These are phyloP conservation scores for Tapirus indicus DNA, from an alignment of 2,797 vertebrate genomes.

Conservation along the genomic window DNA sequence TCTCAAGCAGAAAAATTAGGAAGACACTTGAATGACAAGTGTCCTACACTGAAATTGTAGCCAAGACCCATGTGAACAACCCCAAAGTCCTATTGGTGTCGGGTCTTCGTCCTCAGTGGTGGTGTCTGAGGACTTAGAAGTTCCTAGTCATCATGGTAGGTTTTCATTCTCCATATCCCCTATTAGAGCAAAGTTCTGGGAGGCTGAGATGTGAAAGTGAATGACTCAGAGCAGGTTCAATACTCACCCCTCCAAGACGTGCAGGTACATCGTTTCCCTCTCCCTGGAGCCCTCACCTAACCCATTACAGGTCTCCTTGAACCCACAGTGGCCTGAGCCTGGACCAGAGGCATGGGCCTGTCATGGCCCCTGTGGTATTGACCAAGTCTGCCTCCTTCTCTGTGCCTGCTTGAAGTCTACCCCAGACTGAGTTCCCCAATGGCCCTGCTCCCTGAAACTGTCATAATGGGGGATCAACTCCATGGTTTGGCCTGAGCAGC, in stretches of 20 bases:
- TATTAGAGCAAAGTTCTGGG: not conserved
- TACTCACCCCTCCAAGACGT: not conserved
- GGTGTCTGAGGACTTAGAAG: not conserved
- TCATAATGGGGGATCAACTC: not conserved
- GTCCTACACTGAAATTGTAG: not conserved
- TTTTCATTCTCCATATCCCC: not conserved
- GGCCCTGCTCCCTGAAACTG: not conserved
- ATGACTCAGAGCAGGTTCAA: not conserved
- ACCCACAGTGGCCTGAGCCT: not conserved
- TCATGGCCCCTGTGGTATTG: not conserved
- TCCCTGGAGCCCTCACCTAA: not conserved
- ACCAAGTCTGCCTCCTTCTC: not conserved
- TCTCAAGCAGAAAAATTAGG: not conserved
- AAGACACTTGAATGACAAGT: not conserved
- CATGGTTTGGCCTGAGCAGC: not conserved
- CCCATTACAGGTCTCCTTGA: not conserved
- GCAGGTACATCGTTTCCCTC: not conserved
- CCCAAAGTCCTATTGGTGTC: not conserved
- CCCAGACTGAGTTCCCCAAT: not conserved
- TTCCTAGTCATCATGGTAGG: not conserved
- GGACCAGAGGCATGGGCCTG: not conserved
- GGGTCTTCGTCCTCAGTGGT: not conserved
- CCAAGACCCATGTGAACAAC: not conserved
- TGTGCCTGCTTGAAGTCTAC: not conserved
- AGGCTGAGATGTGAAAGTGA: not conserved